phyloP scores from a whole-genome alignment of 2,797 vertebrate species.

The Coilia nasus region DNA sequence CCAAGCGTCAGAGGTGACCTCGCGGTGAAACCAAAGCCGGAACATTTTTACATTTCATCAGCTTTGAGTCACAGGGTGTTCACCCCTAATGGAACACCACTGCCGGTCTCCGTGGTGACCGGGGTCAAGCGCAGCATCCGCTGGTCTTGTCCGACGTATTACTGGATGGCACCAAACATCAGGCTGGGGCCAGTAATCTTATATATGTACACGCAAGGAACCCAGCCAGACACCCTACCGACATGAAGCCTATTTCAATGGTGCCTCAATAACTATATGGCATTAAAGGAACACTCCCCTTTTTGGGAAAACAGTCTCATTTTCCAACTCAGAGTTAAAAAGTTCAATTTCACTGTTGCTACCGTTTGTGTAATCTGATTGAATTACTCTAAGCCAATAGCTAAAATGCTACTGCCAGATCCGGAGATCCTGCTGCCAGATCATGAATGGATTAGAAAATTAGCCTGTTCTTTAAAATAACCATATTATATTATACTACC shows the following conservation, averaged over 20 bases:
- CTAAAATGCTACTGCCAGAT: too few species aligned
- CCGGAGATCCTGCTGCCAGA: too few species aligned
- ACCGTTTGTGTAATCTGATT: too few species aligned
- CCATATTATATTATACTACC: background rate
- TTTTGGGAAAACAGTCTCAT: too few species aligned
- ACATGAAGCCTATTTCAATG: background rate
- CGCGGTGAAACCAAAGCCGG: slow-evolving; percentile 4
- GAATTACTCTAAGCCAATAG: too few species aligned
- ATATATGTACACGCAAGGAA: too few species aligned
- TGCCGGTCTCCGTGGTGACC: background rate
- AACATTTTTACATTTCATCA: background rate
- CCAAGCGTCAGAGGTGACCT: background rate
- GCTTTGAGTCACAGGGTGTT: slow-evolving; percentile 20
- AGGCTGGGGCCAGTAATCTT: too few species aligned
- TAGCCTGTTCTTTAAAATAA: background rate
- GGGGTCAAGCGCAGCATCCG: background rate
- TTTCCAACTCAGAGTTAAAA: too few species aligned
- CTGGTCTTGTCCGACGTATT: background rate
- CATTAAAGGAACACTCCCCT: too few species aligned
- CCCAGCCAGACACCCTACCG: background rate
- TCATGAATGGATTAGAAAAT: too few species aligned
- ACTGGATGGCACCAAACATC: background rate
- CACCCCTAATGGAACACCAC: background rate
- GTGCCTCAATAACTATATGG: background rate
- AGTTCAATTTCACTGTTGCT: too few species aligned